phyloP scores from a whole-genome alignment of 2,113 vertebrate genomes.

The Mustelus asterias region DNA sequence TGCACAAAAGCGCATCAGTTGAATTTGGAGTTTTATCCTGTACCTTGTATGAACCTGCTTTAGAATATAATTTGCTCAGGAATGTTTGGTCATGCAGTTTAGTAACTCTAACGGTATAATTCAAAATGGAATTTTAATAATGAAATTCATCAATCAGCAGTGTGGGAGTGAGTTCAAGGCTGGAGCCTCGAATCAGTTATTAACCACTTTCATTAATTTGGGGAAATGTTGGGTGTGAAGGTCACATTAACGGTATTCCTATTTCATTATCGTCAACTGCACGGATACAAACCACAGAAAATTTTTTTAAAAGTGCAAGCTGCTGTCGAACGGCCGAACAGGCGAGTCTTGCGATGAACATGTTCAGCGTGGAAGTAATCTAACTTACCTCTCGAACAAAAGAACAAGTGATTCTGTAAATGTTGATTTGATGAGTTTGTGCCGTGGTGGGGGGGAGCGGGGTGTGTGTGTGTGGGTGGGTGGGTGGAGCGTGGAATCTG shows the following conservation, averaged over 20 bases:
- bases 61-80: slow-evolving; percentile 14
- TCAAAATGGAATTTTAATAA: slow-evolving; percentile 14
- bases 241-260: slow-evolving; percentile 9
- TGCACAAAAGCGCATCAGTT: not conserved
- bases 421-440: not conserved
- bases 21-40: not conserved
- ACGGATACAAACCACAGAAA: slow-evolving; percentile 1
- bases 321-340: not conserved
- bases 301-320: not conserved
- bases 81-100: slow-evolving; percentile 20
- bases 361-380: not conserved
- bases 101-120: slow-evolving; percentile 15
- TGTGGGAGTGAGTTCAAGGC: not conserved
- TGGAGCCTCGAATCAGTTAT: slow-evolving; percentile 26
- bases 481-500: not conserved
- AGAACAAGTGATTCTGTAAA: not conserved
- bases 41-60: slow-evolving; percentile 11
- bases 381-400: not conserved
- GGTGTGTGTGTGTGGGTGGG: no score
- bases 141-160: slow-evolving; percentile 25
- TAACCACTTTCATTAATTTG: slow-evolving; percentile 26
- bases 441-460: no score
- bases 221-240: slow-evolving; percentile 13
- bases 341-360: not conserved
- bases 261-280: slow-evolving; percentile 6